Evolutionary conservation across 2,797 vertebrate genomes (phyloP), one percentile per base, ranked within the genome.

Genomic region (Poecilia picta): DNA sequence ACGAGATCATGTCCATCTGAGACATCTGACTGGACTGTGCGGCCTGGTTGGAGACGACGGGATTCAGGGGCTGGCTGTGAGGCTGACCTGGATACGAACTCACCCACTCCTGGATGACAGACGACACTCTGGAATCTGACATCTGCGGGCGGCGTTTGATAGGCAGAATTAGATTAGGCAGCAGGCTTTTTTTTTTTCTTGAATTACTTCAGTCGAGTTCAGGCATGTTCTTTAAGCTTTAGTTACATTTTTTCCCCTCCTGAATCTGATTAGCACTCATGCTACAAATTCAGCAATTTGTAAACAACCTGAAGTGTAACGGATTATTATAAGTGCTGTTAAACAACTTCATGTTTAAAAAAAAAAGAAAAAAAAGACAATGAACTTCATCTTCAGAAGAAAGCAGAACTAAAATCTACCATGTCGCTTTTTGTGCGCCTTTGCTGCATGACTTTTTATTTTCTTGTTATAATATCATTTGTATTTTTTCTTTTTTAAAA

Each of bases 91-190:
- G 83, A 77, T 93, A 93, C 6, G 94, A 83, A 85, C 75, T 84
- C 72, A 86, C 91, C 93, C 94, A 95, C 85, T 94, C 95, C 88
- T 95, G 95, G 86, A 95, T 94, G 75, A 94, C 93, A 25, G 95
- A 94, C 23, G 94, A 94, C 55, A 93, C 91, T 83, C 93, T 91
- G 74, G 93, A 91, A 88, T 95, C 90, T 79, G 95, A 95, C 95
- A 96, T 96, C 95, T 96, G 93, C 25, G n/a, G 6, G 68, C 3
- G 5, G 10, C 20, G 39, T 68, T 64, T 11, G 39, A 41, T 23
- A 8, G 36, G 20, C 66, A 45, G 5, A 28, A n/a, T 71, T n/a
- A 45, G 66, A 70, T 45, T n/a, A n/a, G 23, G 23, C 33, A 20
- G 36, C 64, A 41, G 23, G 64, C 64, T 68, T 41, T 55, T 41